Conservation (phyloP, 2,888 invertebrate species). For the Euplagia quadripunctaria region DNA sequence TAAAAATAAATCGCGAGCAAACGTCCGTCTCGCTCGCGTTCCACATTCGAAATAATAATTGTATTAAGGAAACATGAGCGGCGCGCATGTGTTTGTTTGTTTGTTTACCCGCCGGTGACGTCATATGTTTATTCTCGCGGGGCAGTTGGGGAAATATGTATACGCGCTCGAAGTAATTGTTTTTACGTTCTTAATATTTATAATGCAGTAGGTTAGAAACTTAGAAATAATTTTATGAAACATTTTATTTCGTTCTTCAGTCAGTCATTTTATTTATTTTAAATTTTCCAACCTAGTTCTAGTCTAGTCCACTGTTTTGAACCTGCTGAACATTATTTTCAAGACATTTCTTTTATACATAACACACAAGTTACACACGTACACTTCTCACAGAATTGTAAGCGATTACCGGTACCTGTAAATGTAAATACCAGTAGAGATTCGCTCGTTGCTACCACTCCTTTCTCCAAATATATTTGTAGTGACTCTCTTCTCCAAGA, state of each 20-base stretch:
- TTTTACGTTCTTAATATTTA: slow-evolving; percentile 8
- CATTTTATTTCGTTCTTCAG: not conserved
- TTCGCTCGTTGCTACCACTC: too few species aligned
- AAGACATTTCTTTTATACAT: too few species aligned
- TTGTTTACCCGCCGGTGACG: slow-evolving; percentile 87
- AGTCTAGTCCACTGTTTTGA: not conserved
- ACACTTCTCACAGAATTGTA: too few species aligned
- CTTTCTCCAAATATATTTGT: too few species aligned
- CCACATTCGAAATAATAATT: slow-evolving; percentile 87
- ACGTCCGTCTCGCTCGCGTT: slow-evolving; percentile 77
- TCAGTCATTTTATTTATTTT: not conserved
- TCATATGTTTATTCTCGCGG: slow-evolving; percentile 88
- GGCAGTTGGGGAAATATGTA: slow-evolving; percentile 63
- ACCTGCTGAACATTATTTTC: too few species aligned
- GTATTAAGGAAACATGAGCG: slow-evolving; percentile 88
- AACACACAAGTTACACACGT: too few species aligned
- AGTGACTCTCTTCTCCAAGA: too few species aligned
- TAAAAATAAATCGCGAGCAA: slow-evolving; percentile 54
- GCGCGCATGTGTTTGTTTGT: slow-evolving; percentile 88
- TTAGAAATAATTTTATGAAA: not conserved
- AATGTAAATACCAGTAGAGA: too few species aligned
- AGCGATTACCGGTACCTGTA: too few species aligned
- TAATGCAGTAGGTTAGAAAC: slow-evolving; percentile 3
- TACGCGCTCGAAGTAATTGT: slow-evolving; percentile 29
- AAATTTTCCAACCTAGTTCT: not conserved